phyloP scores from a whole-genome alignment of 2,113 vertebrate genomes.

The Phaethornis superciliosus region DNA sequence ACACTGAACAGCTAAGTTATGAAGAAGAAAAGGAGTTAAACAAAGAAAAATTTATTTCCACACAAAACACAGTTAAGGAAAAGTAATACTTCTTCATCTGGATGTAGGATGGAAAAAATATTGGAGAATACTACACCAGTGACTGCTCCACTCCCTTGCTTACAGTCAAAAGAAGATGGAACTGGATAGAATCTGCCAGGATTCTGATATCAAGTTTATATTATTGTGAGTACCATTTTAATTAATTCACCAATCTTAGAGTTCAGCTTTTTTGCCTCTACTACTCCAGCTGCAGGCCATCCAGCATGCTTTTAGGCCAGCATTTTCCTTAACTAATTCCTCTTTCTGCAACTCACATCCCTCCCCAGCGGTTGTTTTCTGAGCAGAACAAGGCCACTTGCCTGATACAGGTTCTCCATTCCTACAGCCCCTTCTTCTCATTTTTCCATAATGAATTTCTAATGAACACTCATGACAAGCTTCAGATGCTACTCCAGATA shows the following conservation, averaged over 20 bases:
- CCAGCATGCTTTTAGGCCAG: not conserved
- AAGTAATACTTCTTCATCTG: not conserved
- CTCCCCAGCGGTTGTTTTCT: not conserved
- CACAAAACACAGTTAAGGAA: not conserved
- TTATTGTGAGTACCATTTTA: not conserved
- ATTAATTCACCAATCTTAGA: not conserved
- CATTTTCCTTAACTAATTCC: not conserved
- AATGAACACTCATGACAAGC: not conserved
- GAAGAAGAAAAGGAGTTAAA: not conserved
- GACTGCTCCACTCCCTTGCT: not conserved
- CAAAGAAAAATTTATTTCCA: not conserved
- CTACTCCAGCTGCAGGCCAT: not conserved
- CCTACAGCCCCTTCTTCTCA: not conserved
- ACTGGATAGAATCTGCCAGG: not conserved
- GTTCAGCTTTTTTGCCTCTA: not conserved
- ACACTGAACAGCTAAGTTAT: not conserved
- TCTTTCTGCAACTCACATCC: not conserved
- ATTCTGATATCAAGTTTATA: not conserved
- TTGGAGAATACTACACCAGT: too few species aligned
- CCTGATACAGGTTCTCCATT: not conserved
- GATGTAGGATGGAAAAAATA: not conserved
- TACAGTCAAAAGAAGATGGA: not conserved
- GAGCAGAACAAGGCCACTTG: not conserved
- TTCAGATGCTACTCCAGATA: fast-evolving
- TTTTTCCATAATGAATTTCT: not conserved